Base-by-base conservation (phyloP, 2,797 vertebrate genomes). In the Artibeus lituratus region DNA sequence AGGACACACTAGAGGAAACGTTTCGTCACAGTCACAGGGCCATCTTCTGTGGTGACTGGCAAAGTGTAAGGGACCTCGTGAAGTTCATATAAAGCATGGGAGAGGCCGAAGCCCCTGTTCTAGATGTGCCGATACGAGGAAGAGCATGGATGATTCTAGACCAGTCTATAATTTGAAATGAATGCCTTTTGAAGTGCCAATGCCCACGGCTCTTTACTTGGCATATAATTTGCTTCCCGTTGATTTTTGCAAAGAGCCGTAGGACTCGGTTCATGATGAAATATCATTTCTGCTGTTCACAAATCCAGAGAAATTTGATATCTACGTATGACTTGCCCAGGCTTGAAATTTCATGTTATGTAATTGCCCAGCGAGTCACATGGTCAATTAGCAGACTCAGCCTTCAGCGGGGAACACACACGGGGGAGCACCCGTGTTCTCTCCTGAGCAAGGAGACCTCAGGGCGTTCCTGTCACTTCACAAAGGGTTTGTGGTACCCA, bases 251-350 rank as follows among this genome's bases (percentile, higher is more conserved):
- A 10, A 19, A 35, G 59, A 84, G 83, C 81, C 92, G 7, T 26
- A 91, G 59, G 22, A 77, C 77, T 73, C 67, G 87, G 62, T 78
- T 44, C 26, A 74, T 10, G 51, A 90, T 87, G 26, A 89, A 95
- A 93, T 94, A 91, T 96, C 81, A 73, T 92, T 92, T 95, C 93
- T 95, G 55, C 87, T 83, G 15, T 90, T 94, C 87, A 26, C 49
- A 86, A 86, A 76, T 93, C 82, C 8, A 53, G 84, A 86, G 96
- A 91, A 96, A 96, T 70, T 77, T 96, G 96, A 86, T 97, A 59
- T 11, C 95, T 74, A 22, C 72, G 76, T 82, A 76, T 29, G 21
- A 47, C 69, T 93, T 93, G 90, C 51, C 67, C 49, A 77, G 83
- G 57, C 92, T 94, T 78, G 57, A 97, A 76, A 51, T 94, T 91